Evolutionary conservation across 2,888 invertebrate genomes (phyloP).

Genomic region (Microctonus brassicae): DNA sequence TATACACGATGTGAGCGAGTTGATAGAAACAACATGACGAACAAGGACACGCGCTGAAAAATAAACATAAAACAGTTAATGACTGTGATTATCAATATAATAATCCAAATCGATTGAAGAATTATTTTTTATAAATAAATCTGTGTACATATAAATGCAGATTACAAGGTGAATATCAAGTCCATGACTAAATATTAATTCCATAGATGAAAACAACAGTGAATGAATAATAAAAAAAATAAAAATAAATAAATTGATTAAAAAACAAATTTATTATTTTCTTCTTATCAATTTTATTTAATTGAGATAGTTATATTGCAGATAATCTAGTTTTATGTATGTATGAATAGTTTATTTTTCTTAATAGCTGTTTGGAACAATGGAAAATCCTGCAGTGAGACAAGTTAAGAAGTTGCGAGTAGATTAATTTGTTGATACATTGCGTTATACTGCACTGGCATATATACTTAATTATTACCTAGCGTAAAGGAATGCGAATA

Average conservation of each 20-base stretch:
- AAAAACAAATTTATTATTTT: too few species aligned
- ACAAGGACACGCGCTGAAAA: not conserved
- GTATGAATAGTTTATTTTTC: too few species aligned
- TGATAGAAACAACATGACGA: not conserved
- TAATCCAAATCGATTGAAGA: constrained; percentile 48
- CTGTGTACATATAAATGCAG: not conserved
- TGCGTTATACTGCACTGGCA: not conserved
- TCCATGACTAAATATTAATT: not conserved
- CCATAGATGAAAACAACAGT: not conserved
- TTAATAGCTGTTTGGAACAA: not conserved
- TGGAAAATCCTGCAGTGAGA: not conserved
- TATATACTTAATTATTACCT: not conserved
- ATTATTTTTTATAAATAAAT: constrained; percentile 38
- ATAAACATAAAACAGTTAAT: constrained; percentile 48
- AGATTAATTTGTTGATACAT: not conserved
- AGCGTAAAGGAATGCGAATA: constrained; percentile 13
- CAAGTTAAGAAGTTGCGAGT: not conserved
- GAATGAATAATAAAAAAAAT: not conserved
- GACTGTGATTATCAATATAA: constrained; percentile 55
- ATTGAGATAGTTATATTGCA: too few species aligned
- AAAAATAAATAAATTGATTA: not conserved
- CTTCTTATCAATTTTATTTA: too few species aligned
- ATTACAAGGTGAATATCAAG: constrained; percentile 44
- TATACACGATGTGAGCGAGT: constrained; percentile 11
- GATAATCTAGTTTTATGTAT: too few species aligned